Evolutionary conservation across 2,797 vertebrate species (phyloP).

Genomic region (Arrhamphus sclerolepis): DNA sequence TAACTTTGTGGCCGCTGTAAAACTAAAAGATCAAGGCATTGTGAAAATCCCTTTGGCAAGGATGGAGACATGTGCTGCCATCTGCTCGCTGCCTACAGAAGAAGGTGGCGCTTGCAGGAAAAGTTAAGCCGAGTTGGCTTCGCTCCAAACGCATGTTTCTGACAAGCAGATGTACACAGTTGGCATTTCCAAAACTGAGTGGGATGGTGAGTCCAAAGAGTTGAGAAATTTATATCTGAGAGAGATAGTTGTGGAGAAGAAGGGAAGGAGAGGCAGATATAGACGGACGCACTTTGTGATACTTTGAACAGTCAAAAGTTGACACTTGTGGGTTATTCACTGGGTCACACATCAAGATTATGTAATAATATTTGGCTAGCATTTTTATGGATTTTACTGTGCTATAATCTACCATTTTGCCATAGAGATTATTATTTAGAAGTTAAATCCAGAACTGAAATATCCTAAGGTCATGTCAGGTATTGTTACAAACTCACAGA

Average conservation of each 20-base stretch:
- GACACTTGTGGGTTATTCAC: conserved; percentile 40
- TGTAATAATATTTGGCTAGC: conserved; percentile 38
- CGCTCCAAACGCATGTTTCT: conserved; percentile 65
- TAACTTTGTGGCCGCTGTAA: conserved; percentile 51
- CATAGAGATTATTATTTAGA: background rate
- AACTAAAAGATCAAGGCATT: conserved; percentile 62
- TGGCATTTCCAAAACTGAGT: conserved; percentile 44
- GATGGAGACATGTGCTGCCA: conserved; percentile 59
- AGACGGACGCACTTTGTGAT: conserved; percentile 25
- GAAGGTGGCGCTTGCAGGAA: conserved; percentile 56
- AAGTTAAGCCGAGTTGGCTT: conserved; percentile 60
- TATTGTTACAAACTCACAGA: too few species aligned
- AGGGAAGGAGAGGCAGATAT: conserved; percentile 31
- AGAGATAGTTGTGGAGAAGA: conserved; percentile 5
- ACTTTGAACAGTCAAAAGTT: conserved; percentile 36
- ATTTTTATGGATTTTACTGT: conserved; percentile 24
- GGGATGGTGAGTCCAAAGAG: conserved; percentile 30
- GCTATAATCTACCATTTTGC: conserved; percentile 5
- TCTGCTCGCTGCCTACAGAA: conserved; percentile 64
- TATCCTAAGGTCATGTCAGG: too few species aligned
- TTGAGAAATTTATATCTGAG: conserved; percentile 23
- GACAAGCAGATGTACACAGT: conserved; percentile 53
- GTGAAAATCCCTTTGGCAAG: conserved; percentile 53
- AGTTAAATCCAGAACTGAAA: background rate
- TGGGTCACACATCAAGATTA: conserved; percentile 46